Base-by-base conservation (phyloP, 2,888 invertebrate genomes). In the Hypomecis atomaria region DNA sequence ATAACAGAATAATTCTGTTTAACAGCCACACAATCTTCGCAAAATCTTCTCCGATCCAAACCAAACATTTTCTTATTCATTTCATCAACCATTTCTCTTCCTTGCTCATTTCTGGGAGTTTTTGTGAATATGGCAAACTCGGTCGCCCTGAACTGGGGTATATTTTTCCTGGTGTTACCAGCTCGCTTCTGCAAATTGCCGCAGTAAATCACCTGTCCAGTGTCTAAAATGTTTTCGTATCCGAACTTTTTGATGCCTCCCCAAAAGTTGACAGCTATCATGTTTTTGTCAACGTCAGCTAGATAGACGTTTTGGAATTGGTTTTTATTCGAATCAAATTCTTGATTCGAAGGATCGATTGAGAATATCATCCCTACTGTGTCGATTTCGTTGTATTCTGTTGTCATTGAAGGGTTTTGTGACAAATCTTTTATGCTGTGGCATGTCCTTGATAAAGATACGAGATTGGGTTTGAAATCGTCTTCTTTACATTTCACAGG, bases 331-430 rank as follows among this genome's bases (percentile, higher is more conserved):
- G 82, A 81, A 58, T 88, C 83, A 58, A 89, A 88, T 10, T 90
- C 88, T 64, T 84, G 78, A 34, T 86, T 88, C 36, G 90, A 81
- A 34, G 93, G 91, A 67, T 93, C 94, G 43, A 95, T 88, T 62
- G 90, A 84, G 34, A 95, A 91, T 44, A 97, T 92, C 3, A 96
- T 75, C 1, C 97, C 97, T 5, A 95, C 94, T 8, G 95, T 94
- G 85, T 97, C 97, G 69, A 96, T 92, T 91, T 97, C 97, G 66
- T 94, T 94, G 77, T 95, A 95, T 52, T 88, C 83, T 23, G 85
- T 86, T 5, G 66, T 61, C 59, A 79, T 73, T 0, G 70, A 64
- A 0, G 86, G 80, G 23, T 85, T 86, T 66, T 79, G 71, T 0
- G 78, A 65, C 33, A 94, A 75, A 63, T 94, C 90, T 70, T 84